Evolutionary conservation across 2,113 vertebrate genomes (phyloP).

Genomic region (Platysteira castanea): DNA sequence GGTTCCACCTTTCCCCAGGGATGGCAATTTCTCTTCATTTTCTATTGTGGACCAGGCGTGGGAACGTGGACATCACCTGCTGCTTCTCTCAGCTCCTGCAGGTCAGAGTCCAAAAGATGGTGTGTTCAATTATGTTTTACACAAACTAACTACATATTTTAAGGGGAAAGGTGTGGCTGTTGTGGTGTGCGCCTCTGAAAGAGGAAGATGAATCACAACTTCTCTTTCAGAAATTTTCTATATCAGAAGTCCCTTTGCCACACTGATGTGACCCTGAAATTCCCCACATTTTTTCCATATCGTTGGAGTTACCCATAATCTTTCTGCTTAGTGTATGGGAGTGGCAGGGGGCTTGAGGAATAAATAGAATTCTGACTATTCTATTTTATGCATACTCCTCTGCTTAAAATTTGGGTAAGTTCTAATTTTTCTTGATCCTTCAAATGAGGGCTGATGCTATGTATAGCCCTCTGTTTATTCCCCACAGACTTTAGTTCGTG

Average conservation of each 20-base stretch:
- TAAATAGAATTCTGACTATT: not conserved
- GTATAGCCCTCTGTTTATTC: constrained; percentile 17
- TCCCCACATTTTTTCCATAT: not conserved
- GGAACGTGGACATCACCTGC: not conserved
- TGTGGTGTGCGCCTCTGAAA: not conserved
- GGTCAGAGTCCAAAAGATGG: not conserved
- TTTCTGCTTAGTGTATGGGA: not conserved
- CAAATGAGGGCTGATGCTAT: not conserved
- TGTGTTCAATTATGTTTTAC: not conserved
- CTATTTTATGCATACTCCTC: not conserved
- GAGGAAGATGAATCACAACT: not conserved
- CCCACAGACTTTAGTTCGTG: not conserved
- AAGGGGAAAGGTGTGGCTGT: not conserved
- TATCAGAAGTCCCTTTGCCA: not conserved
- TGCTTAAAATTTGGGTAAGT: not conserved
- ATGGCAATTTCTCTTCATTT: not conserved
- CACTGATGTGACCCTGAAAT: not conserved
- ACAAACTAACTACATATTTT: not conserved
- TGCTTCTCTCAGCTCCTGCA: not conserved
- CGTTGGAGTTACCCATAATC: not conserved
- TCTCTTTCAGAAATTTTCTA: not conserved
- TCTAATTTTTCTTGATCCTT: constrained; percentile 10
- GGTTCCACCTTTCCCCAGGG: not conserved
- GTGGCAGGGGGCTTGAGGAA: not conserved
- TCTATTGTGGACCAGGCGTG: not conserved